Evolutionary conservation across 2,113 vertebrate genomes (phyloP), one percentile per base, ranked within the genome.

Genomic region (Perognathus longimembris): DNA sequence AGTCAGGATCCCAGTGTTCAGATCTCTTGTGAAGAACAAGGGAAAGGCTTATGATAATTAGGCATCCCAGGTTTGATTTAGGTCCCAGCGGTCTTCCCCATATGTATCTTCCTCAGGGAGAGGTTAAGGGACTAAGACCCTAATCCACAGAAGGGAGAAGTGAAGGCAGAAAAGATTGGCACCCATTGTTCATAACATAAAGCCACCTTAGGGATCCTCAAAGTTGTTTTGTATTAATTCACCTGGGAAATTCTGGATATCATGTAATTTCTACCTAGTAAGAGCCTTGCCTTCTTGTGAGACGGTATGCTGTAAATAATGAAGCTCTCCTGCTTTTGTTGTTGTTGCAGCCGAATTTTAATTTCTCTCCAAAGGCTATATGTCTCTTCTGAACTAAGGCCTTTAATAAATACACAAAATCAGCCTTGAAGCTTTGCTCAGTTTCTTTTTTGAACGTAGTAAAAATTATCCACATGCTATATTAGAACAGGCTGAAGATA

Each of bases 361-460:
- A 63, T 88, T 92, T 93, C 82, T 87, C 40, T 69, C 84, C 67
- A 88, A 76, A 79, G 54, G 12, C 1, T 93, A 87, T 71, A 54
- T 87, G 73, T 84, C 17, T 77, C 24, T 85, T 87, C 78, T 73
- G 28, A 87, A 79, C 36, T 67, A 54, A 93, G 73, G 30, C 88
- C 45, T 95, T 83, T 87, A 84, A 90, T 89, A 92, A 80, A 81
- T 38, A 81, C 32, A 82, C 38, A 85, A 32, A 88, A 36, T 59
- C 61, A 84, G 34, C 78, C 57, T 89, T 79, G 85, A 73, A 85
- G 69, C 15, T 90, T 85, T 88, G 45, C 57, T 95, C 18, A 3
- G 36, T 67, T 78, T 64, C 64, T 81, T 67, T 82, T 86, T 78
- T 21, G 15, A 88, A 38, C 40, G 42, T n/a, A 45, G 42, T 87